Base-by-base conservation (phyloP, 2,797 vertebrate genomes). In the Sparus aurata region DNA sequence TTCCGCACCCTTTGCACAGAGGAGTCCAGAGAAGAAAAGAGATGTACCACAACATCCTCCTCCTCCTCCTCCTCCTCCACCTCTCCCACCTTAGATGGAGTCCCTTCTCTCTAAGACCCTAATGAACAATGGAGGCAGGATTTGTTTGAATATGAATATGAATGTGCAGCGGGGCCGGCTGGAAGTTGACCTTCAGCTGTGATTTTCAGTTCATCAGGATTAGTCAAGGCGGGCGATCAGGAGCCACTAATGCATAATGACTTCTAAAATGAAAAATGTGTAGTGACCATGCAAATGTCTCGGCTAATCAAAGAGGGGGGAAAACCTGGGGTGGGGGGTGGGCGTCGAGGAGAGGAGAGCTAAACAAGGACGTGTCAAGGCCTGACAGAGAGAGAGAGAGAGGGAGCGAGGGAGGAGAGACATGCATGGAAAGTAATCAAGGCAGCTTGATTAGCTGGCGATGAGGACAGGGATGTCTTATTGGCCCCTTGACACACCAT, bases 261-360 rank as follows among this genome's bases (percentile, higher is more conserved):
- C 98, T 99, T 99, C 98, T 97, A 98, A 99, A 99, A 99, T 99
- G 98, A 99, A 99, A 99, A 99, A 99, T 98, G 98, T 98, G 98
- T 99, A 99, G 98, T 99, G 98, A 99, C 98, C 98, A 98, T 99
- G 98, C 98, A 99, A 99, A 99, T 99, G 98, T 98, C 98, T 98
- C 96, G 95, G 97, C 98, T 99, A 99, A 99, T 99, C 98, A 99
- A 99, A 99, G 98, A 98, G 96, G 94, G 94, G 91, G 91, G 94
- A 96, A 96, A 97, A 98, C 96, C 97, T 97, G 96, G 97, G 87
- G 79, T 72, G 81, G 85, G 59, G 77, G 79, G 84, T 47, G 13
- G 82, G 85, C 73, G 79, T 87, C 12, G 91, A 96, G 95, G 94
- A 95, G 94, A 96, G 96, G 95, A 96, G 98, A 97, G 97, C 97